phyloP scores from a whole-genome alignment of 2,113 vertebrate species.

The Lampris incognitus region DNA sequence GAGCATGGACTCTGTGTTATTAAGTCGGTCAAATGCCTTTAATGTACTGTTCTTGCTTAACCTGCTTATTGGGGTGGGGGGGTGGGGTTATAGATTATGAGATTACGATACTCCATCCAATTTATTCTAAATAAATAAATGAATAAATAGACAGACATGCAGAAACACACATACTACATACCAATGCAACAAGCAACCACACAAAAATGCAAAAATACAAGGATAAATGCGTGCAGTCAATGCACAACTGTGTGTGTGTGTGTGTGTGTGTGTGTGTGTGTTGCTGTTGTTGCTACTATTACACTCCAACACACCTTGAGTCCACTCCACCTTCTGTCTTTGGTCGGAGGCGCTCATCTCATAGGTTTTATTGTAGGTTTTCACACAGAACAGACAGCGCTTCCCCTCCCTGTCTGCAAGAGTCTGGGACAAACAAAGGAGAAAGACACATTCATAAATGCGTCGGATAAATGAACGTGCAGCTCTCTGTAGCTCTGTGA shows the following conservation, averaged over 20 bases:
- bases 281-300: neutral
- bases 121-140: no score
- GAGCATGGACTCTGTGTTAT: no score
- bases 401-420: slow-evolving; percentile 83
- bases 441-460: neutral
- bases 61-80: no score
- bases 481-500: no score
- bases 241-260: neutral
- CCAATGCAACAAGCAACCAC: neutral
- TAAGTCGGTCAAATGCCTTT: no score
- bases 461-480: neutral
- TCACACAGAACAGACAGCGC: slow-evolving; percentile 84
- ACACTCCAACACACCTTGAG: slow-evolving; percentile 76
- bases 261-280: no score
- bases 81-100: no score
- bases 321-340: slow-evolving; percentile 84
- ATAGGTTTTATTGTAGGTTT: slow-evolving; percentile 79
- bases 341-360: slow-evolving; percentile 85
- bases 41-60: no score
- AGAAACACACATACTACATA: no score
- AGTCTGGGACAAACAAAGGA: slow-evolving; percentile 60
- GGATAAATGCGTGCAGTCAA: neutral
- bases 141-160: no score
- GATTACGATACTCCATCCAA: no score
- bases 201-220: neutral